Evolutionary conservation across 1,140 invertebrate species (phyloP).

Genomic region (Paralvinella palmiformis): DNA sequence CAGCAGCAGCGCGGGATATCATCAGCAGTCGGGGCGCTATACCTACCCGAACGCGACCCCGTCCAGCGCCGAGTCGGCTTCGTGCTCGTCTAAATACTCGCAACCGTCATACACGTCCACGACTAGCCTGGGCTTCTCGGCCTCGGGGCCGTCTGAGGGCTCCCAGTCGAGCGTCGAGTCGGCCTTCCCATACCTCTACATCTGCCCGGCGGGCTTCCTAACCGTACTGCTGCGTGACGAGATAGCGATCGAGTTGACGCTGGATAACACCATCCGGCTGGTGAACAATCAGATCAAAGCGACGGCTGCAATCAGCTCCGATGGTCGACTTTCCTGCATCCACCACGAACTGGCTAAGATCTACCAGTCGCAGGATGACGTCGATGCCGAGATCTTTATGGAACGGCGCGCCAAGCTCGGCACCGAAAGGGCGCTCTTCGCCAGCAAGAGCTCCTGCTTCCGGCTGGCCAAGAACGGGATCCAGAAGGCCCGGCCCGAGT

Average conservation of each 20-base stretch:
- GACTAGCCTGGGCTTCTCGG: too few relatives aligned
- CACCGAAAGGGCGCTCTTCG: constrained; percentile 32
- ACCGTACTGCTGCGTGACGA: constrained; percentile 36
- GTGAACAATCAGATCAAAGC: constrained; percentile 38
- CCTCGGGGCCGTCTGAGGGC: too few relatives aligned
- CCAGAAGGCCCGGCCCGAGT: constrained; percentile 23
- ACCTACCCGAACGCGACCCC: too few relatives aligned
- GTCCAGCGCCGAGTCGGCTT: too few relatives aligned
- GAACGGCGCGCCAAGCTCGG: constrained; percentile 27
- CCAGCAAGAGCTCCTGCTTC: constrained; percentile 22
- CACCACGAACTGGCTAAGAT: constrained; percentile 30
- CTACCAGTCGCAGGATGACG: constrained; percentile 29
- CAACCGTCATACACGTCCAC: too few relatives aligned
- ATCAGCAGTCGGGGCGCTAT: too few relatives aligned
- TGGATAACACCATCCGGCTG: constrained; percentile 35
- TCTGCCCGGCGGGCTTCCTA: constrained; percentile 35
- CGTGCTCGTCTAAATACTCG: too few relatives aligned
- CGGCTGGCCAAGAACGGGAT: constrained; percentile 27
- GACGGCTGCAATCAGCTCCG: constrained; percentile 32
- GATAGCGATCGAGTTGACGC: constrained; percentile 40
- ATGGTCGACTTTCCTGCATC: constrained; percentile 31
- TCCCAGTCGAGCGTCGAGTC: too few relatives aligned
- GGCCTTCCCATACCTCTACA: constrained; percentile 35
- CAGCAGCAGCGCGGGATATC: too few relatives aligned
- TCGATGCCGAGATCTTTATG: constrained; percentile 24